These are phyloP conservation scores for Amblyteles armatorius DNA, from an alignment of 2,888 invertebrate genomes.

Conservation along the genomic window DNA sequence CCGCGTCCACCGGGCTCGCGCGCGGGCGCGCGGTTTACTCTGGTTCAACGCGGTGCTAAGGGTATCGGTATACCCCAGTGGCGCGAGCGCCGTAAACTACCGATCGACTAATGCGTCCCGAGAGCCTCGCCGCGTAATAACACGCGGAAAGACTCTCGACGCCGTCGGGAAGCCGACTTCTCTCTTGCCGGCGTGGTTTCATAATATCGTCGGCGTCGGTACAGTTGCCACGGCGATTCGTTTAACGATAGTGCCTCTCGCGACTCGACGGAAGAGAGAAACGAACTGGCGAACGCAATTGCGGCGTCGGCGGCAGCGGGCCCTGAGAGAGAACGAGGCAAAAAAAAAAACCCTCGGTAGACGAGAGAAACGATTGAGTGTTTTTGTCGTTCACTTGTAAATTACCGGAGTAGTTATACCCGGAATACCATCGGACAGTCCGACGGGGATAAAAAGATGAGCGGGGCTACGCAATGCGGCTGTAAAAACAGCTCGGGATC, in stretches of 20 bases:
- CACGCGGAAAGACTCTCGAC: conserved; percentile 49
- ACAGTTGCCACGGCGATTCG: conserved; percentile 58
- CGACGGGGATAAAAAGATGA: conserved; percentile 10
- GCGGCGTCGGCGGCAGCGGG: conserved; percentile 23
- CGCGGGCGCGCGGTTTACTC: conserved; percentile 20
- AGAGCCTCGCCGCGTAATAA: conserved; percentile 61
- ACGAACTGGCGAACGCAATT: conserved; percentile 28
- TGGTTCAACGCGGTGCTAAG: conserved; percentile 54
- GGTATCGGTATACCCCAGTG: conserved; percentile 25
- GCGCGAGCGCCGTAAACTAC: conserved; percentile 59
- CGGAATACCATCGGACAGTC: conserved; percentile 36
- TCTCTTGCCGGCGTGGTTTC: conserved; percentile 51
- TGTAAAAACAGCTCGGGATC: conserved; percentile 16
- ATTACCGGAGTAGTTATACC: conserved; percentile 46
- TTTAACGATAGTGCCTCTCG: conserved; percentile 61
- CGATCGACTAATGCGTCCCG: conserved; percentile 66
- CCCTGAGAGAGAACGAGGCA: neutral
- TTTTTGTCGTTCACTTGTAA: conserved; percentile 65
- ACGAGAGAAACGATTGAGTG: conserved; percentile 57
- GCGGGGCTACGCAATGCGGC: neutral
- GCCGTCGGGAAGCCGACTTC: conserved; percentile 34
- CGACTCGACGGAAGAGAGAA: conserved; percentile 30
- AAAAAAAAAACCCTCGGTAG: conserved; percentile 30
- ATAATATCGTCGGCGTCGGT: conserved; percentile 60
- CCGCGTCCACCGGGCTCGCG: conserved; percentile 23